Conservation (phyloP, 2,797 vertebrate genomes). For the Tokudaia tokunoshimensis region DNA sequence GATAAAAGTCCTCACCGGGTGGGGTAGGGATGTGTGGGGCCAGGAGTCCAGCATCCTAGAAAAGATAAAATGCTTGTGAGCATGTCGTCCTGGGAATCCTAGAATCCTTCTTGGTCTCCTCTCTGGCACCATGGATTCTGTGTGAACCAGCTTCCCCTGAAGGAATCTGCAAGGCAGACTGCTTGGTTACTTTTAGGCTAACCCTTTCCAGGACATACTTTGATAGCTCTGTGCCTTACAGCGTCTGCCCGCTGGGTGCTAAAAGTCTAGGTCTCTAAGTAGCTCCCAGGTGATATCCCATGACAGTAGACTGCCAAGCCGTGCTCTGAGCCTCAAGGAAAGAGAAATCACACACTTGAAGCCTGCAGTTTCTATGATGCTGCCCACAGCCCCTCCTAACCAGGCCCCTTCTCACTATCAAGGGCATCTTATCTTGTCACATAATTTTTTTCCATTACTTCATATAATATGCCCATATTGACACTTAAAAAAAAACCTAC, state of each 20-base stretch:
- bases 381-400: too few species aligned
- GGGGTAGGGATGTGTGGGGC: neutral
- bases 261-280: neutral
- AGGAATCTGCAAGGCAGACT: neutral
- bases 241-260: neutral
- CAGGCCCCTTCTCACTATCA: neutral
- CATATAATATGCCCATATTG: neutral
- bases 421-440: neutral
- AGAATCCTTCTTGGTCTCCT: neutral
- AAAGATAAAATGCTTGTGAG: conserved; percentile 3
- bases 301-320: neutral
- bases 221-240: neutral
- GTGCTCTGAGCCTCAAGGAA: neutral
- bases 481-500: neutral
- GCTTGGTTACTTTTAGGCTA: too few species aligned
- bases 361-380: neutral
- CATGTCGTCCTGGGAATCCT: neutral
- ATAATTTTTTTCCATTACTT: neutral
- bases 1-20: neutral
- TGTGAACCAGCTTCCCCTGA: too few species aligned
- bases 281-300: neutral
- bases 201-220: accelerated
- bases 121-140: neutral
- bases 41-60: neutral
- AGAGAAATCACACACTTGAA: neutral